A percentile compares a stretch with the other conserved stretches of the same genome.
phyloP scores from a whole-genome alignment of 2,888 invertebrate genomes.

The Synanthedon andrenaeformis region DNA sequence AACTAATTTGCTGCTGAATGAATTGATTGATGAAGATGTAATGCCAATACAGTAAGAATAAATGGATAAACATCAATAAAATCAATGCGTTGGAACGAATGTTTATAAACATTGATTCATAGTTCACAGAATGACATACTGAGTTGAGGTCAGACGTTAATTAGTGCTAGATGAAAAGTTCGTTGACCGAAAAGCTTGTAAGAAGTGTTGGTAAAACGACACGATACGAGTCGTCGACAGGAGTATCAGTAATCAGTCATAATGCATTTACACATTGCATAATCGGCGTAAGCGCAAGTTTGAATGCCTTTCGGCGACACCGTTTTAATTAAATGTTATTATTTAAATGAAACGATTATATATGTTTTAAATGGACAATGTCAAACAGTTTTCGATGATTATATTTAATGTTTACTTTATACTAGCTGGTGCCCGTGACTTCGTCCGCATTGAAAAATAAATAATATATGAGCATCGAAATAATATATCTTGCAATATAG shows the following conservation, averaged over 20 bases:
- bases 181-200: constrained; percentile 12
- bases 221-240: constrained; percentile 15
- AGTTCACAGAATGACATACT: background rate
- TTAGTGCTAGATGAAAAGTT: constrained; percentile 7
- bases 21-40: background rate
- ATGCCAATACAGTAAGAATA: background rate
- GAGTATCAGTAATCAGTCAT: constrained; percentile 1
- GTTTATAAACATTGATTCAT: background rate
- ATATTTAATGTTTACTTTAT: too few relatives aligned
- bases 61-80: background rate
- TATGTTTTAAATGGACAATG: background rate
- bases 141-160: background rate
- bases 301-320: background rate
- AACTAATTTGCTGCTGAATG: background rate
- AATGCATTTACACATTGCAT: background rate
- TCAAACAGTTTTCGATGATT: too few relatives aligned
- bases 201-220: constrained; percentile 6
- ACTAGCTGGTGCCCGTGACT: too few relatives aligned
- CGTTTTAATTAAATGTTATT: too few relatives aligned
- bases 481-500: too few relatives aligned
- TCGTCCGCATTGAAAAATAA: too few relatives aligned
- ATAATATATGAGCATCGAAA: too few relatives aligned
- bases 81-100: background rate
- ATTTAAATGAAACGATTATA: too few relatives aligned
- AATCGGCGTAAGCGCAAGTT: background rate